Conservation (phyloP, 1,140 invertebrate genomes). For the Stenopsyche tienmushanensis region DNA sequence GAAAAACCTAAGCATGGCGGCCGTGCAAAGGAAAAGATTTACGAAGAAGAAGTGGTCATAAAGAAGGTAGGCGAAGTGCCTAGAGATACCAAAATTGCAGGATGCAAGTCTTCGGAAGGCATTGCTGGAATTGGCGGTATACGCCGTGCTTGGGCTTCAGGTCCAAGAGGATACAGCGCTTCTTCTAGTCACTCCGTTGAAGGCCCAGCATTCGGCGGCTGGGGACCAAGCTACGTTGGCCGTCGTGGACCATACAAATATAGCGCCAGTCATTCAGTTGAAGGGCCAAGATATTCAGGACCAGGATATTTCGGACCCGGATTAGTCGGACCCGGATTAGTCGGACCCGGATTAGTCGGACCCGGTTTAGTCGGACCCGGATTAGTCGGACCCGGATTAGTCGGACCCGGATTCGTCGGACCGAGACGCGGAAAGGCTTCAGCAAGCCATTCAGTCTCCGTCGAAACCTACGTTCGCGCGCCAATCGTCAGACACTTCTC, state of each 20-base stretch:
- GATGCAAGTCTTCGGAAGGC: not conserved
- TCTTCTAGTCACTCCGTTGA: slow-evolving; percentile 7
- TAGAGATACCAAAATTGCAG: not conserved
- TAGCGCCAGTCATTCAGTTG: no score
- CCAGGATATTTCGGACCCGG: not conserved
- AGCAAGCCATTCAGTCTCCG: no score
- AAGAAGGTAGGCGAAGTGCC: slow-evolving; percentile 33
- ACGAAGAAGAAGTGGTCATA: slow-evolving; percentile 38
- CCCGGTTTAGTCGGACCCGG: no score
- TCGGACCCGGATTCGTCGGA: no score
- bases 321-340: no score
- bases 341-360: no score
- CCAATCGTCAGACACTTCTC: no score
- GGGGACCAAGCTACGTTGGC: not conserved
- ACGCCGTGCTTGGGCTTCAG: not conserved
- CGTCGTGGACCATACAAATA: not conserved
- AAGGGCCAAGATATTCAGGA: not conserved
- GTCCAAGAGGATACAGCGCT: slow-evolving; percentile 5
- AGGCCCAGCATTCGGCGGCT: not conserved
- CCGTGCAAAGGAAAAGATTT: slow-evolving; percentile 38
- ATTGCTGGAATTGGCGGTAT: slow-evolving; percentile 8
- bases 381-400: no score
- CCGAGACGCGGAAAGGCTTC: no score
- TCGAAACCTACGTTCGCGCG: no score
- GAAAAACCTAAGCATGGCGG: slow-evolving; percentile 36